Evolutionary conservation across 2,888 invertebrate genomes (phyloP).

Genomic region (Augochlorella aurata): DNA sequence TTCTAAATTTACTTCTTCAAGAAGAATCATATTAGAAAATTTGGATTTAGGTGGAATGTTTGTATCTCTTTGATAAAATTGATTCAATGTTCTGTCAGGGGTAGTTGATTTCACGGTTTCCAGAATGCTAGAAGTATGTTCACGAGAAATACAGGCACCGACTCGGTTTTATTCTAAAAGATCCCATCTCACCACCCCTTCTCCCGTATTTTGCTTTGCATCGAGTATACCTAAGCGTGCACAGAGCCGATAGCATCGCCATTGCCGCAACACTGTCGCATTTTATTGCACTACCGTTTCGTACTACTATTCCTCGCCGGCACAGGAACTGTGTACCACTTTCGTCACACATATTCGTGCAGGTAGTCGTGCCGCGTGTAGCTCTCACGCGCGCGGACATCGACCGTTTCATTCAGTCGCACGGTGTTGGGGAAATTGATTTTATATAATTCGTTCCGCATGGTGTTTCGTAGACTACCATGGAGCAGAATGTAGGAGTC

Average conservation of each 20-base stretch:
- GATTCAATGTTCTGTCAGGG: too few species aligned
- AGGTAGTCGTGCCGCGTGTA: neutral
- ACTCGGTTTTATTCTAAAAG: too few species aligned
- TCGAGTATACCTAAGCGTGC: slow-evolving; percentile 4
- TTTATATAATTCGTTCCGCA: neutral
- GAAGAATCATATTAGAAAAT: too few species aligned
- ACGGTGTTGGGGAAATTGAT: neutral
- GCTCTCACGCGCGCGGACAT: neutral
- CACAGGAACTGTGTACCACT: slow-evolving; percentile 52
- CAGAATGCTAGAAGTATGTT: too few species aligned
- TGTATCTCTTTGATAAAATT: too few species aligned
- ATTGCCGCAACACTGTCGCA: neutral
- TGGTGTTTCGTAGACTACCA: neutral
- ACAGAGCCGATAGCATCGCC: slow-evolving; percentile 18
- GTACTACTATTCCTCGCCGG: slow-evolving; percentile 19
- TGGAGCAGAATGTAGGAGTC: neutral
- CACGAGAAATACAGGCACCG: too few species aligned
- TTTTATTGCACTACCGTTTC: slow-evolving; percentile 37
- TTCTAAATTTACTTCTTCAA: too few species aligned
- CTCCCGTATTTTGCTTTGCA: neutral
- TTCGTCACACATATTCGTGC: slow-evolving; percentile 32
- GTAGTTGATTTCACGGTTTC: too few species aligned
- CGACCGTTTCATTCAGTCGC: slow-evolving; percentile 34
- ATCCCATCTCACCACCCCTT: too few species aligned
- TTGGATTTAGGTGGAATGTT: too few species aligned